A percentile compares a stretch with the other conserved stretches of the same genome.
Conservation (phyloP, 2,888 invertebrate genomes). For the Spodoptera picta region DNA sequence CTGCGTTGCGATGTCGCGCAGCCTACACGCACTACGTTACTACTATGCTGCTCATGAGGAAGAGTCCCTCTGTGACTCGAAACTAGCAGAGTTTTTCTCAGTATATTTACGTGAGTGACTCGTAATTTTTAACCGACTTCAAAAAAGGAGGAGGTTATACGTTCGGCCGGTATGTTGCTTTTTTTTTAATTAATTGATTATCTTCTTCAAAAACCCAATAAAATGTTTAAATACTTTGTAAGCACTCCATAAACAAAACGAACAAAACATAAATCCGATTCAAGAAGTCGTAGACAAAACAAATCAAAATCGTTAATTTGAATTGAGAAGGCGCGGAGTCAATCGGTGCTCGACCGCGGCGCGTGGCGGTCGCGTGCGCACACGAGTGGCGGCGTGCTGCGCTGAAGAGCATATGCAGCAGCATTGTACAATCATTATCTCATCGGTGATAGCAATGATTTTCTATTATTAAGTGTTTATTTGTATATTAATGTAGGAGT, state of each 20-base stretch:
- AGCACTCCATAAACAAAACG: conserved; percentile 1
- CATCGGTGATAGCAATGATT: conserved; percentile 24
- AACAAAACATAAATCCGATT: conserved; percentile 36
- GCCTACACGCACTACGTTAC: no score
- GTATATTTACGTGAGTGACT: no score
- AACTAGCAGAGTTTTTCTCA: no score
- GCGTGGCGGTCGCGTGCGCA: conserved; percentile 78
- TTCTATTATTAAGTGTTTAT: background rate
- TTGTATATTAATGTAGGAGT: background rate
- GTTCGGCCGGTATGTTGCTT: no score
- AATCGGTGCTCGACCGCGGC: conserved; percentile 62
- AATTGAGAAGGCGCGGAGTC: conserved; percentile 57
- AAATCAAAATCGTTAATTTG: conserved; percentile 56
- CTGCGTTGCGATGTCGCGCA: no score
- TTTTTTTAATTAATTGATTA: background rate
- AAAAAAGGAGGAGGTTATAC: no score
- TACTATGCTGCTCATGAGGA: no score
- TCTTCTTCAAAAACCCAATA: background rate
- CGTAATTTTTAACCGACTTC: no score
- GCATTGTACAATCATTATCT: conserved; percentile 45
- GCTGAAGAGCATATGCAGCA: conserved; percentile 82
- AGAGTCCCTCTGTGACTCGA: no score
- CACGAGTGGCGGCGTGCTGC: conserved; percentile 77
- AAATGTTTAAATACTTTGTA: background rate
- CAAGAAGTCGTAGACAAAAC: conserved; percentile 15